Conservation (phyloP, 2,113 vertebrate species). For the Silurus glanis region DNA sequence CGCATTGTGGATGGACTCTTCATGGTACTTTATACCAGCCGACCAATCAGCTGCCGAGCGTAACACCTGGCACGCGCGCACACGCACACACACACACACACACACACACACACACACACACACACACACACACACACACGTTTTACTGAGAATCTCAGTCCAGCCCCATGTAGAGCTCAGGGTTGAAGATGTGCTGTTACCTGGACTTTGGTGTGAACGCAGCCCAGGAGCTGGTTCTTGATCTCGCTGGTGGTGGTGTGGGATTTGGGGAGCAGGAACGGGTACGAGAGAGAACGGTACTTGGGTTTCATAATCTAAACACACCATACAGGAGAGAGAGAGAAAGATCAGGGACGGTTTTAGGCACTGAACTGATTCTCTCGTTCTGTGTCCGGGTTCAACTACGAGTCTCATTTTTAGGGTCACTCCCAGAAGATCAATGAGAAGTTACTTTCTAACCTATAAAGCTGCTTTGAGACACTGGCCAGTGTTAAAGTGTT, state of each 20-base stretch:
- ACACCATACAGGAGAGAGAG: neutral
- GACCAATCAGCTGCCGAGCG: slow-evolving; percentile 94
- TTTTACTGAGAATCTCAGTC: neutral
- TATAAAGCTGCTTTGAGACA: no score
- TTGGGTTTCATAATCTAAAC: slow-evolving; percentile 90
- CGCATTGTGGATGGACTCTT: slow-evolving; percentile 93
- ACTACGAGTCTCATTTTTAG: no score
- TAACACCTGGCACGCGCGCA: slow-evolving; percentile 73
- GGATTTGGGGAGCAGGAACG: slow-evolving; percentile 90
- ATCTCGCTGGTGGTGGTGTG: slow-evolving; percentile 82
- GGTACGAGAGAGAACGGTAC: slow-evolving; percentile 87
- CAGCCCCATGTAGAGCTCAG: neutral
- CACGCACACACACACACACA: neutral
- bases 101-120: neutral
- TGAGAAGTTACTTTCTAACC: no score
- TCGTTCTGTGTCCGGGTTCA: neutral
- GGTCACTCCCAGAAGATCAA: no score
- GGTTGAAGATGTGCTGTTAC: slow-evolving; percentile 63
- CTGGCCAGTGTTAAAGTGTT: no score
- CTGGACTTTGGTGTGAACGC: slow-evolving; percentile 79
- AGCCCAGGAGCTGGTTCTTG: slow-evolving; percentile 82
- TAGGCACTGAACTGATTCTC: neutral
- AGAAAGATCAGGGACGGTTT: neutral
- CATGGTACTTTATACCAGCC: slow-evolving; percentile 92
- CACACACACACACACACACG: neutral